phyloP scores from a whole-genome alignment of 2,888 invertebrate genomes.

The Sthenelais limicola region DNA sequence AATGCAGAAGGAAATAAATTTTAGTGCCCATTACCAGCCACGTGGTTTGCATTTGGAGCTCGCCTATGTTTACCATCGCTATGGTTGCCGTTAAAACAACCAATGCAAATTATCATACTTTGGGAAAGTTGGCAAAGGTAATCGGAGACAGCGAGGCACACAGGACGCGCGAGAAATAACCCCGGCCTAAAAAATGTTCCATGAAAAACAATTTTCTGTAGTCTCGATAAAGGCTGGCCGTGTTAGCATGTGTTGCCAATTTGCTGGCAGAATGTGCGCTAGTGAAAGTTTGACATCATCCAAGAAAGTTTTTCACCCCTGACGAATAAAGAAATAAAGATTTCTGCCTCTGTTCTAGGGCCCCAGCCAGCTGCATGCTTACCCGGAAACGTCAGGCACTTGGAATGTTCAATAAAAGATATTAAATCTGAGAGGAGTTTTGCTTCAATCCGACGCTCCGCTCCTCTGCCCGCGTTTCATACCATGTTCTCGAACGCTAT shows the following conservation, averaged over 20 bases:
- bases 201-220: not conserved
- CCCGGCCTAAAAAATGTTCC: not conserved
- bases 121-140: conserved; percentile 31
- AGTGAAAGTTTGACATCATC: conserved; percentile 36
- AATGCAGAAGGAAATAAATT: conserved; percentile 17
- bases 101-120: conserved; percentile 29
- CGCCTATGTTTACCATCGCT: conserved; percentile 10
- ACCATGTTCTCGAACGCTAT: too few relatives aligned
- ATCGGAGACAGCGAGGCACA: conserved; percentile 13
- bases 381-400: conserved; percentile 19
- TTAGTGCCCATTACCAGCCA: conserved; percentile 14
- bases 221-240: conserved; percentile 13
- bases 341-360: too few relatives aligned
- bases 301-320: not conserved
- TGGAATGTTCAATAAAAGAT: conserved; percentile 28
- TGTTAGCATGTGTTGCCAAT: conserved; percentile 33
- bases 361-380: too few relatives aligned
- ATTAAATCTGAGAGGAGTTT: too few relatives aligned
- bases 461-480: too few relatives aligned
- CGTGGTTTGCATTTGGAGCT: conserved; percentile 18
- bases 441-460: conserved; percentile 9
- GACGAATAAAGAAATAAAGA: too few relatives aligned
- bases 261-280: conserved; percentile 29
- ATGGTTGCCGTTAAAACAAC: conserved; percentile 30
- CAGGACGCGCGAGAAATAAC: conserved; percentile 15